Percentiles rank a stretch among this genome's conserved stretches.
Evolutionary conservation across 2,113 vertebrate species (phyloP).

Genomic region (Stomatorhinus ivindoensis): DNA sequence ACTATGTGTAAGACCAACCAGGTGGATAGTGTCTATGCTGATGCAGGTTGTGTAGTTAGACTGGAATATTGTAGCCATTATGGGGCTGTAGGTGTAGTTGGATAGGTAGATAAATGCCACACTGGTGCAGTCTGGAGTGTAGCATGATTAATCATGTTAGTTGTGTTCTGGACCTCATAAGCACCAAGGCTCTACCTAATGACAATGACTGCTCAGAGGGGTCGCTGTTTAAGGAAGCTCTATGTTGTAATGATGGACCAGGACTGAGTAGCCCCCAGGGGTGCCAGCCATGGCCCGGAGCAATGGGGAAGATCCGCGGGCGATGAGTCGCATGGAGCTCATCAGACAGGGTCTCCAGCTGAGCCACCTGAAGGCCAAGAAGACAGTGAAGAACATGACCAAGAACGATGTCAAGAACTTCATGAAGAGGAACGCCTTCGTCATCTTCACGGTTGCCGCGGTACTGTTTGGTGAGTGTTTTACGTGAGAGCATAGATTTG

Average conservation of each 20-base stretch:
- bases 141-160: background rate
- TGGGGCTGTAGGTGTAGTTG: background rate
- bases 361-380: conserved; percentile 71
- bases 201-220: background rate
- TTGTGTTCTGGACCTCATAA: background rate
- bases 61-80: background rate
- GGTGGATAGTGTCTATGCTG: background rate
- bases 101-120: background rate
- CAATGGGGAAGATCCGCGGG: conserved; percentile 70
- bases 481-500: background rate
- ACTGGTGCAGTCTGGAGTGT: background rate
- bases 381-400: conserved; percentile 76
- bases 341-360: conserved; percentile 74
- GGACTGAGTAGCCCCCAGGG: background rate
- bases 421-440: conserved; percentile 82
- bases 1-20: background rate
- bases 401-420: conserved; percentile 75
- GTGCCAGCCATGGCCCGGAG: conserved; percentile 70
- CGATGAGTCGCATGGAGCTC: conserved; percentile 67
- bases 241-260: background rate
- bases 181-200: background rate
- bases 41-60: background rate
- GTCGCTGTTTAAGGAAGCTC: background rate
- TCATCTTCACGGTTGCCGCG: conserved; percentile 81
- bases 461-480: conserved; percentile 80